Conservation (phyloP, 2,797 vertebrate genomes). For the Rhodeus uyekii region DNA sequence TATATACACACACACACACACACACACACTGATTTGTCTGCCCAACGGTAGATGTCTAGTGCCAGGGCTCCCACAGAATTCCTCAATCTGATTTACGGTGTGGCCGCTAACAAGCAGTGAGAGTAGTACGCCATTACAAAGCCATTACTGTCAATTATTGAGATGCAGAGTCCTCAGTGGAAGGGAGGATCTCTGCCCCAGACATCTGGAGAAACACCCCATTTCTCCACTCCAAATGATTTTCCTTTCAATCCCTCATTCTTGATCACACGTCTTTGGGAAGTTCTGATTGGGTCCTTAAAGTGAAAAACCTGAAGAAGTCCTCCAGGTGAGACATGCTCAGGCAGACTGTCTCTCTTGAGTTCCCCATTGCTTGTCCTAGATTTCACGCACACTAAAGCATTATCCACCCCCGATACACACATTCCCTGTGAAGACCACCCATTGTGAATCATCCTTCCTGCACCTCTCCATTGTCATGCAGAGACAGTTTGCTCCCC, state of each 20-base stretch:
- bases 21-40: constrained; percentile 35
- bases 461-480: constrained; percentile 70
- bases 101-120: constrained; percentile 48
- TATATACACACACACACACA: neutral
- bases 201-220: constrained; percentile 27
- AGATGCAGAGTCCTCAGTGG: constrained; percentile 51
- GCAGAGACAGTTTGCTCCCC: constrained; percentile 61
- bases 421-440: constrained; percentile 38
- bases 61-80: constrained; percentile 60
- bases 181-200: constrained; percentile 27
- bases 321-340: constrained; percentile 36
- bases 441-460: constrained; percentile 49
- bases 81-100: constrained; percentile 60
- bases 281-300: constrained; percentile 4
- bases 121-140: constrained; percentile 64
- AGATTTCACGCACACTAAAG: constrained; percentile 51
- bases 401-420: constrained; percentile 52
- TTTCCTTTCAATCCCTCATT: neutral
- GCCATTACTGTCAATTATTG: constrained; percentile 70
- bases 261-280: neutral
- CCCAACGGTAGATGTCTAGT: constrained; percentile 44
- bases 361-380: constrained; percentile 44
- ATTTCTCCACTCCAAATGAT: neutral
- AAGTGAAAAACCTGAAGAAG: neutral
- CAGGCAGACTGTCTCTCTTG: constrained; percentile 41